Evolutionary conservation across 1,140 invertebrate genomes (phyloP), one percentile per base, ranked within the genome.

Genomic region (Zaprionus taronus): DNA sequence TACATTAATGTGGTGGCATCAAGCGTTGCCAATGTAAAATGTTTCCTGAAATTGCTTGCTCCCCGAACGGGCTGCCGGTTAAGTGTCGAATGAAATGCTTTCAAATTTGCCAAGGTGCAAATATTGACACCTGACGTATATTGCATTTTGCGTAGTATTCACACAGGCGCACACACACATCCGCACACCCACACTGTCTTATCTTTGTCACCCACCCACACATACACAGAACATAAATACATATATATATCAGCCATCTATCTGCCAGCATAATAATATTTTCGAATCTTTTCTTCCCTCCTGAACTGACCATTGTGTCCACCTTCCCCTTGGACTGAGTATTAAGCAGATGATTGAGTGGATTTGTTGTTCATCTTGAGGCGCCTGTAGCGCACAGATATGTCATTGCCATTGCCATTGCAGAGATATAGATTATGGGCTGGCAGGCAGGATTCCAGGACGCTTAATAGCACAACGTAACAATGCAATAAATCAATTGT

Each of bases 291-390:
- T n/a, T 17, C 41, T 9, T 47, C 6, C 41, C 6, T 17, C 6
- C 41, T 56, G 36, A 0, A 20, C 36, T 76, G 64, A 28, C 17
- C 51, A 65, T 14, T 65, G 61, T 58, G 22, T 66, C 49, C 14
- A 28, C 24, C 49, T 63, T 56, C 47, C 28, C 24, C n/a, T 17
- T 68, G 78, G 62, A 64, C 70, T 73, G 76, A 72, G 75, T 76
- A 89, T 89, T 89, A 89, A 73, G 75, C 78, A 84, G 75, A 89
- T 89, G 84, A 89, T 89, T 90, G 84, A 89, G 84, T 89, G 84
- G 84, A 84, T 90, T 89, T 90, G 73, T 68, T 89, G 80, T 69
- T 71, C 72, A 69, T 83, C 65, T 64, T 68, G 80, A 87, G 75
- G 75, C 81, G 78, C 62, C 55, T 65, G 68, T 53, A 80, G 56